Percentiles rank a stretch among this genome's conserved stretches.
Evolutionary conservation across 2,888 invertebrate species (phyloP).

Genomic region (Pterobdella sp.): DNA sequence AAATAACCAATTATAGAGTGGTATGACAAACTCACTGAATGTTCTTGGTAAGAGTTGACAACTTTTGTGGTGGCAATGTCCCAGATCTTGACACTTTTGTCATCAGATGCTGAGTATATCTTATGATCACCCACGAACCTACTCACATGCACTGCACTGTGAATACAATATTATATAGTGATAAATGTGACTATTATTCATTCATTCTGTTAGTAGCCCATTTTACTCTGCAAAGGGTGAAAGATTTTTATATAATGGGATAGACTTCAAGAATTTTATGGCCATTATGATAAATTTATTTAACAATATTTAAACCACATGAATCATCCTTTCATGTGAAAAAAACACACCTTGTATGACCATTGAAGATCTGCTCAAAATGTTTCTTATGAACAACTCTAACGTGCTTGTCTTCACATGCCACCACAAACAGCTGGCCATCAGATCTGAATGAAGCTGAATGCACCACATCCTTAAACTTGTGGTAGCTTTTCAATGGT

Average conservation of each 20-base stretch:
- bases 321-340: no score
- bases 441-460: constrained; percentile 51
- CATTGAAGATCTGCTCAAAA: constrained; percentile 71
- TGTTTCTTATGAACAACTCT: constrained; percentile 82
- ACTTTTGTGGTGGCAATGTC: constrained; percentile 77
- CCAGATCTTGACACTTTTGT: constrained; percentile 78
- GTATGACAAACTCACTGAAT: constrained; percentile 45
- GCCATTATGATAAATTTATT: no score
- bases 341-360: constrained; percentile 45
- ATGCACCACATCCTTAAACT: constrained; percentile 50
- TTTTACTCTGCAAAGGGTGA: no score
- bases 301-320: no score
- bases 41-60: constrained; percentile 56
- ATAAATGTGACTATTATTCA: no score
- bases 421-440: constrained; percentile 60
- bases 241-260: no score
- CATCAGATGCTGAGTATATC: constrained; percentile 81
- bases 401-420: constrained; percentile 78
- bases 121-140: constrained; percentile 70
- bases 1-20: background rate
- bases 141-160: constrained; percentile 48
- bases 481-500: constrained; percentile 44
- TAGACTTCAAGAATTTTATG: no score
- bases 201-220: no score
- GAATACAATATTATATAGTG: no score